Conservation (phyloP, 2,113 vertebrate species). For the Myanophis thanlyinensis region DNA sequence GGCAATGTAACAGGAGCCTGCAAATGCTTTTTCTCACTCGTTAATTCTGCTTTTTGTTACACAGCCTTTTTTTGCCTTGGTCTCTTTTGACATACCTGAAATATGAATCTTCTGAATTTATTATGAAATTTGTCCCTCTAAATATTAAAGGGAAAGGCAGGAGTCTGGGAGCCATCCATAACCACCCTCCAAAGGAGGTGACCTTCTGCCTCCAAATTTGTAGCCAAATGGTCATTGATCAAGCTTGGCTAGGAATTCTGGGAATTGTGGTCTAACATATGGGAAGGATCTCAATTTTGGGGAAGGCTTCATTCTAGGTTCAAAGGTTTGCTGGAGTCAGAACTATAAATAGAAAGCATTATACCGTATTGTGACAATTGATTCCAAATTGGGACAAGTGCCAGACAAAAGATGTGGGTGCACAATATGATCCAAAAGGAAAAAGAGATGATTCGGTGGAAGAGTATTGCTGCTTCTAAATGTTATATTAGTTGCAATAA, state of each 20-base stretch:
- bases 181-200: not conserved
- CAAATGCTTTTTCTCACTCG: not conserved
- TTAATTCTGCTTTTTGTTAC: not conserved
- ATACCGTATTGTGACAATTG: not conserved
- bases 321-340: not conserved
- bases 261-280: not conserved
- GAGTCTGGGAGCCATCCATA: not conserved
- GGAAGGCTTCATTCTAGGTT: not conserved
- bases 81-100: not conserved
- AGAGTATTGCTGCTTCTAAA: not conserved
- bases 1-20: not conserved
- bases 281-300: not conserved
- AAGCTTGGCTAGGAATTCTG: not conserved
- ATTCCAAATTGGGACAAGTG: not conserved
- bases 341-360: not conserved
- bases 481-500: not conserved
- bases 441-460: not conserved
- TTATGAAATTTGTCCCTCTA: not conserved
- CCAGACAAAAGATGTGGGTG: not conserved
- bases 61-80: not conserved
- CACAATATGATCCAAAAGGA: not conserved
- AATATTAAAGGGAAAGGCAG: not conserved
- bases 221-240: not conserved
- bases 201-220: not conserved
- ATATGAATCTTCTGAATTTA: not conserved